Conservation (phyloP, 2,888 invertebrate species). For the Vesta saturnalis region DNA sequence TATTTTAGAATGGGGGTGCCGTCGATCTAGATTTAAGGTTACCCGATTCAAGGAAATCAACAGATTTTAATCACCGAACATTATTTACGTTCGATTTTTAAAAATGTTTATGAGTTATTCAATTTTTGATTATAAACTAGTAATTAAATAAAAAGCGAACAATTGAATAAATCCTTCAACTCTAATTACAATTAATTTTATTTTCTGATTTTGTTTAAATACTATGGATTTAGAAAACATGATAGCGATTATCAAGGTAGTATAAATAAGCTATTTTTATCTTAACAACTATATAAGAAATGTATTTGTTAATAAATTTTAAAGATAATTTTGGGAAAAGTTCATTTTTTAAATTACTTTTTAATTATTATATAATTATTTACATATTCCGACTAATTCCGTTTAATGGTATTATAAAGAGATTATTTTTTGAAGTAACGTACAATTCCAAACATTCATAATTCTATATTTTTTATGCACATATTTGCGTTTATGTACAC, state of each 20-base stretch:
- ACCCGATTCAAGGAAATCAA: constrained; percentile 30
- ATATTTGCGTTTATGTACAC: no score
- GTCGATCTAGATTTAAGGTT: constrained; percentile 24
- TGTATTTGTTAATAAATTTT: neutral
- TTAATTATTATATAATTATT: constrained; percentile 1
- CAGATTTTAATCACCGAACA: constrained; percentile 12
- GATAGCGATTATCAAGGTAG: neutral
- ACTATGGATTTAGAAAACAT: neutral
- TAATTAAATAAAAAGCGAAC: neutral
- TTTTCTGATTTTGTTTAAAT: no score
- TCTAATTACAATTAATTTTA: neutral
- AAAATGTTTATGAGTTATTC: neutral
- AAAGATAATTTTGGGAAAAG: neutral
- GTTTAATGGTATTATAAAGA: neutral
- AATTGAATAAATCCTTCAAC: neutral
- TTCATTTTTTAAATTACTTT: neutral
- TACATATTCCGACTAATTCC: neutral
- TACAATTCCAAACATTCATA: no score
- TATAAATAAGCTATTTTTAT: neutral
- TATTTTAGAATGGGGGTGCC: constrained; percentile 37
- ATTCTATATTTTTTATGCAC: no score
- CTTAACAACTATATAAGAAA: neutral
- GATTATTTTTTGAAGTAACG: neutral
- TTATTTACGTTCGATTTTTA: neutral
- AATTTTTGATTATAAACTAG: neutral